Base-by-base conservation (phyloP, 1,140 invertebrate genomes). In the Drosophila prosaltans region DNA sequence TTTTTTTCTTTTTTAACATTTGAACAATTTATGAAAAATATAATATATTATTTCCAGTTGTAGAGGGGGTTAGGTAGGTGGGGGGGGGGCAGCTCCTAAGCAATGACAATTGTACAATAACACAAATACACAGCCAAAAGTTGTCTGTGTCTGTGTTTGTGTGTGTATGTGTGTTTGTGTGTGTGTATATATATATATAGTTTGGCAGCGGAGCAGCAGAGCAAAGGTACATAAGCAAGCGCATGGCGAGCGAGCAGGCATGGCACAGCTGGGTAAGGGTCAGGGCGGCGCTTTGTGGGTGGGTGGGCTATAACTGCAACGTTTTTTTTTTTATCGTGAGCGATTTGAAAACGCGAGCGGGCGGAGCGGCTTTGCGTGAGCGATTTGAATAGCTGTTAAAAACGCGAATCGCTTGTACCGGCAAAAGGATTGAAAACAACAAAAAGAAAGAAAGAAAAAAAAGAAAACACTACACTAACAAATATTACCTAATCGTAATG, bases 101-200 rank as follows among this genome's bases (percentile, higher is more conserved):
- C 80, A 88, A 88, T 88, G 84, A 89, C 83, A 88, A 88, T 88
- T 68, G 62, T 89, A 88, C 83, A 78, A 74, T 64, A 80, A 69
- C 76, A 78, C 76, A 72, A 77, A 61, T 69, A 88, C 69, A 74
- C 65, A 81, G 81, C 78, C 81, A 79, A 60, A 36, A 63, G 36
- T 28, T 11, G 69, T 26, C 10, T 57, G 36, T 30, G 68, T 48
- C 28, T 11, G 69, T 26, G 16, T 57, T 43, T 55, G 55, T n/a
- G 11, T 57, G 30, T 55, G 69, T 81, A 74, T 82, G 81, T 81
- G 81, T 78, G 68, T 74, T 67, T 81, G 81, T 74, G 55, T 45
- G 72, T 43, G 8, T 43, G 57, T 11, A 3, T 16, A 16, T 16
- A 16, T 16, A 16, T 16, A 16, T 36, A 8, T 24, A 8, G 45